Evolutionary conservation across 2,888 invertebrate species (phyloP).

Genomic region (Drosophila mettleri): DNA sequence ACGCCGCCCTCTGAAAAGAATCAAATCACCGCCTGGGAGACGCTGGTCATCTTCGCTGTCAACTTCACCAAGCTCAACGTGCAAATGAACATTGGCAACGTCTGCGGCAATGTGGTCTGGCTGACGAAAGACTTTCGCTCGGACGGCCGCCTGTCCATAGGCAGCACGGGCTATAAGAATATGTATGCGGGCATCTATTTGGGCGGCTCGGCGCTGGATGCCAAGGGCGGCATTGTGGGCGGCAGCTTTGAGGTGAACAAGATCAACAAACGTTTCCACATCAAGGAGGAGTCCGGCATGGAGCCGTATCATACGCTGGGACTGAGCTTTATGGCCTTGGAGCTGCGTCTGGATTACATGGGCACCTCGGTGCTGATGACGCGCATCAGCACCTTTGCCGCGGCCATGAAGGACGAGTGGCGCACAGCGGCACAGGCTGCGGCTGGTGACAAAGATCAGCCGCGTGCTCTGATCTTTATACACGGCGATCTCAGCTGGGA

Average conservation of each 20-base stretch:
- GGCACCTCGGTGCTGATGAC: slow-evolving; percentile 97
- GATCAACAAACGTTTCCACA: slow-evolving; percentile 94
- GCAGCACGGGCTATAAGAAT: slow-evolving; percentile 97
- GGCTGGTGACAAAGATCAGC: slow-evolving; percentile 58
- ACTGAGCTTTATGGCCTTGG: slow-evolving; percentile 92
- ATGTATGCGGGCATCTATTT: slow-evolving; percentile 95
- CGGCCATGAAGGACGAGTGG: slow-evolving; percentile 95
- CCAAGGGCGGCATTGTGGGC: slow-evolving; percentile 98
- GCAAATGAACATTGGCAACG: slow-evolving; percentile 99
- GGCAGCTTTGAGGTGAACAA: slow-evolving; percentile 96
- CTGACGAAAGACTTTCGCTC: slow-evolving; percentile 96
- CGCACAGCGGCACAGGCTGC: slow-evolving; percentile 85
- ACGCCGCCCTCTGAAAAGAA: slow-evolving; percentile 88
- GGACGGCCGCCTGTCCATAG: slow-evolving; percentile 95
- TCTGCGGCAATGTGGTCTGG: slow-evolving; percentile 99
- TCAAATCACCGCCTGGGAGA: slow-evolving; percentile 95
- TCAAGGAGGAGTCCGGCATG: slow-evolving; percentile 94
- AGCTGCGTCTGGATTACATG: slow-evolving; percentile 98
- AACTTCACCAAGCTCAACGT: slow-evolving; percentile 98
- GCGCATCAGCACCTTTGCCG: slow-evolving; percentile 92
- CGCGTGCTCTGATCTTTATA: slow-evolving; percentile 94
- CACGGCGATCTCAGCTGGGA: slow-evolving; percentile 98
- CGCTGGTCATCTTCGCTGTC: slow-evolving; percentile 96
- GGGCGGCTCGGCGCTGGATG: slow-evolving; percentile 95
- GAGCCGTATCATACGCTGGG: slow-evolving; percentile 95